Evolutionary conservation across 1,140 invertebrate species (phyloP), one percentile per base, ranked within the genome.

Genomic region (Phenacoccus solenopsis): DNA sequence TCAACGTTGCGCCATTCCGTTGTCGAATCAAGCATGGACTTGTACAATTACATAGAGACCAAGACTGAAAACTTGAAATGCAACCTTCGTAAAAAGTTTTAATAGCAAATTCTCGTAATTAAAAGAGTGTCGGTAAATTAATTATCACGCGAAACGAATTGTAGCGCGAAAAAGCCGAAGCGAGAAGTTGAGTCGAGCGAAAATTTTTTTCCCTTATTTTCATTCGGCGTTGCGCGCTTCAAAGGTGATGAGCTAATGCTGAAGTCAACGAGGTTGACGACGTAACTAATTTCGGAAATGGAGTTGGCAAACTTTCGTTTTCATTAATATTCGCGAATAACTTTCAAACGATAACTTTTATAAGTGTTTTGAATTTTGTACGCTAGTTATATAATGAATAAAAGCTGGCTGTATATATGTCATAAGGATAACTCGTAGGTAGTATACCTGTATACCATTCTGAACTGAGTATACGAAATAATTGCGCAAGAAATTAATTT

Each of bases 81-180:
- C n/a, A n/a, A n/a, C n/a, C n/a, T n/a, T n/a, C 38, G 16, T 10
- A 49, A 49, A 49, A 49, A 49, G 5, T 49, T 49, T 49, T 49
- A 49, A 49, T 49, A 49, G 38, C 38, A n/a, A 49, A 49, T 49
- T 49, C 38, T 49, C 38, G 38, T 49, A 49, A 49, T 49, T 49
- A 49, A 49, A 49, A 49, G 38, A 10, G 38, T 49, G 38, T 49
- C 20, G 38, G 13, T 49, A 49, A 49, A 49, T 49, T 49, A n/a
- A 49, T 49, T 49, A 49, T 49, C 20, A 49, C 20, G 20, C 38
- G 38, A 49, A 49, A n/a, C 38, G 38, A 49, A 49, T 49, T 49
- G 38, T 49, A 49, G 38, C 38, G 38, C 38, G 38, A 49, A 49
- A 16, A 16, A 49, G 16, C 38, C 38, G 20, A 49, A 9, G 38